Percentiles rank a stretch among this genome's conserved stretches.
Conservation (phyloP, 1,140 invertebrate species). For the Psilanteris sp. region DNA sequence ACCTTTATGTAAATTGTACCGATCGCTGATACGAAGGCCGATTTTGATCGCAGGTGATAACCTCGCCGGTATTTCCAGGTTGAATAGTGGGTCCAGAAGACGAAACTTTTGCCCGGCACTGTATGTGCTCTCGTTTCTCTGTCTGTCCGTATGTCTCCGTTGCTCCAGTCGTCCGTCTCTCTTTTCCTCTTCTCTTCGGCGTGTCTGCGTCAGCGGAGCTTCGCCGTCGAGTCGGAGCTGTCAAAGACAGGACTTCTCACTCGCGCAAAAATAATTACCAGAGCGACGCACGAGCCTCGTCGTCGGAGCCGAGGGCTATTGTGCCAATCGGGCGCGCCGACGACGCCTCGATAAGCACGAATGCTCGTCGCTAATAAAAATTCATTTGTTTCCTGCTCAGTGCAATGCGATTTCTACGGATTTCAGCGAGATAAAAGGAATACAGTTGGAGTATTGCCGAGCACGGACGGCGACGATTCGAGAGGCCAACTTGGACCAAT, state of each 20-base stretch:
- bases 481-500: slow-evolving; percentile 43
- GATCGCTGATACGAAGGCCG: no score
- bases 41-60: no score
- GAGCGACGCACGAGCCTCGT: slow-evolving; percentile 63
- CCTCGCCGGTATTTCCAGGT: no score
- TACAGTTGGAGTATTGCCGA: slow-evolving; percentile 47
- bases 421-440: slow-evolving; percentile 56
- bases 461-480: slow-evolving; percentile 39
- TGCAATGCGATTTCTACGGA: slow-evolving; percentile 58
- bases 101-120: slow-evolving; percentile 47
- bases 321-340: slow-evolving; percentile 70
- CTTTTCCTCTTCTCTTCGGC: slow-evolving; percentile 53
- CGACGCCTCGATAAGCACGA: slow-evolving; percentile 68
- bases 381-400: slow-evolving; percentile 72
- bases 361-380: slow-evolving; percentile 74
- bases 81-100: no score
- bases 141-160: slow-evolving; percentile 28
- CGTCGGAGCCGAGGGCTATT: slow-evolving; percentile 70
- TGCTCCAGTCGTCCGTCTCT: slow-evolving; percentile 23
- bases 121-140: slow-evolving; percentile 30
- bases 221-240: slow-evolving; percentile 68
- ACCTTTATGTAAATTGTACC: no score
- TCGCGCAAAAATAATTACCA: slow-evolving; percentile 78
- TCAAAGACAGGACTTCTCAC: slow-evolving; percentile 75
- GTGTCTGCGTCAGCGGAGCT: slow-evolving; percentile 65